Conservation (phyloP, 2,797 vertebrate species). For the Argyrosomus regius region DNA sequence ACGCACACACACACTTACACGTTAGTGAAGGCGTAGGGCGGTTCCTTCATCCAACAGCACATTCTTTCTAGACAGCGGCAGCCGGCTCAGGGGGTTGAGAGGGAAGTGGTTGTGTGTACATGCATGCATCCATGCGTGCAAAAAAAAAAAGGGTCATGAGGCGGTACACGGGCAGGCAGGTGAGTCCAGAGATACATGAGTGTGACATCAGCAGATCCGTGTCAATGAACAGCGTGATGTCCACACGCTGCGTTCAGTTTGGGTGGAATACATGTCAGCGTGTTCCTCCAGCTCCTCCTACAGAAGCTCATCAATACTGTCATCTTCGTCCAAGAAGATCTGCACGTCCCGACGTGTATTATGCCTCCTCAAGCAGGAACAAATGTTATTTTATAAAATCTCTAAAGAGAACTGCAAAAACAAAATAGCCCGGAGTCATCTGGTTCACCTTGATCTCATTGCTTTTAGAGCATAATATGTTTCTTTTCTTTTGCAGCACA, state of each 20-base stretch:
- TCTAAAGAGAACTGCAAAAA: conserved; percentile 34
- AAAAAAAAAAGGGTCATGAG: not conserved
- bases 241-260: not conserved
- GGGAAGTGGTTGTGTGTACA: conserved; percentile 12
- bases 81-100: not conserved
- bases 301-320: conserved; percentile 32
- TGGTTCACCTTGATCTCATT: conserved; percentile 20
- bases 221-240: not conserved
- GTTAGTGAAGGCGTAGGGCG: conserved; percentile 53
- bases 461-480: not conserved
- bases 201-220: conserved; percentile 16
- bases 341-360: conserved; percentile 53
- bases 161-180: not conserved
- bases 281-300: conserved; percentile 6
- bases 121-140: conserved; percentile 9
- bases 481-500: conserved; percentile 2
- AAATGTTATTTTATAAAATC: conserved; percentile 51
- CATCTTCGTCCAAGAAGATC: conserved; percentile 45
- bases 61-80: conserved; percentile 62
- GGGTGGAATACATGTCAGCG: conserved; percentile 8
- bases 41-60: conserved; percentile 60
- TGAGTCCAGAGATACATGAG: not conserved
- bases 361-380: conserved; percentile 43
- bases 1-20: conserved; percentile 26
- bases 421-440: conserved; percentile 31